Evolutionary conservation across 1,140 invertebrate genomes (phyloP).

Genomic region (Linepithema humile): DNA sequence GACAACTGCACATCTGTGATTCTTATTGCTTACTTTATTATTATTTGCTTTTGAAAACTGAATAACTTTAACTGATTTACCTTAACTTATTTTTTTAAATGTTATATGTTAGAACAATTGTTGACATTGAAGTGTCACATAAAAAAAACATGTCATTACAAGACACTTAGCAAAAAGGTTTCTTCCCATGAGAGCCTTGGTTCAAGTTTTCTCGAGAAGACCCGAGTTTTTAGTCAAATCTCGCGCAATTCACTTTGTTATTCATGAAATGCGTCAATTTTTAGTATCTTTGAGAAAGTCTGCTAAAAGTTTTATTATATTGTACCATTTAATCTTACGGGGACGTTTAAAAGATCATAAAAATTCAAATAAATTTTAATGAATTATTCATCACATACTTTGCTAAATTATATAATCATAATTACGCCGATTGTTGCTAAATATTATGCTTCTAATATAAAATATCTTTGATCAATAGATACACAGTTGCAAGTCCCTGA

Average conservation of each 20-base stretch:
- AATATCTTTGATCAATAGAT: neutral
- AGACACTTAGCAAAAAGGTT: neutral
- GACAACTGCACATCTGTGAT: too few species aligned
- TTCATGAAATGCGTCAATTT: neutral
- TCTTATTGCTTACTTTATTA: conserved; percentile 2
- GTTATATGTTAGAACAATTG: too few species aligned
- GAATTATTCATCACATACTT: too few species aligned
- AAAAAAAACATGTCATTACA: neutral
- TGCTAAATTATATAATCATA: too few species aligned
- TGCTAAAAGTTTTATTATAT: conserved; percentile 9
- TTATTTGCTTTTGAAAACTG: neutral
- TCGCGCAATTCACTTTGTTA: neutral
- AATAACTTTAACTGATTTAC: neutral
- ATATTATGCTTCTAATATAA: neutral
- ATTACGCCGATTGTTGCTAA: too few species aligned
- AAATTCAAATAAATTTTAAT: too few species aligned
- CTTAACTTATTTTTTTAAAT: neutral
- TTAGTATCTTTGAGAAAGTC: neutral
- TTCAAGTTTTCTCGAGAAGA: neutral
- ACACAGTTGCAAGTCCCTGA: neutral
- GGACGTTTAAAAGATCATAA: neutral
- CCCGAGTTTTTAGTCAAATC: neutral
- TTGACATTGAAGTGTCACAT: neutral
- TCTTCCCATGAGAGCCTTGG: neutral
- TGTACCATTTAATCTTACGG: neutral